A percentile compares a stretch with the other conserved stretches of the same genome.
Conservation (phyloP, 2,888 invertebrate species). For the Drosophila diplacantha region DNA sequence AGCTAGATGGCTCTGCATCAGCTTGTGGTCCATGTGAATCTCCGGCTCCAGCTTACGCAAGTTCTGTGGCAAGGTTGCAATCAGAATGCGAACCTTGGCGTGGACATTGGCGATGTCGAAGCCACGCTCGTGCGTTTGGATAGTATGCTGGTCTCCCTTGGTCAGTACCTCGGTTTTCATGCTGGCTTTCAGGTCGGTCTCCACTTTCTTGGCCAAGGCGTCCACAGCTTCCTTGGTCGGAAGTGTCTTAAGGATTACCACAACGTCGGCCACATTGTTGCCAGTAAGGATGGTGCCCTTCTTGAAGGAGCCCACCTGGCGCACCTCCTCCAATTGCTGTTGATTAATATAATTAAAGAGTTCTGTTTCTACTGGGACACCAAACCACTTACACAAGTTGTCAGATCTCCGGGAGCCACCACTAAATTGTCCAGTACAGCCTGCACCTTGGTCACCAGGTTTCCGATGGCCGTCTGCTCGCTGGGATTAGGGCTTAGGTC, state of each 20-base stretch:
- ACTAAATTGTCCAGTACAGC: constrained; percentile 95
- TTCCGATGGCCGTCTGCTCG: constrained; percentile 94
- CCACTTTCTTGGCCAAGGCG: constrained; percentile 90
- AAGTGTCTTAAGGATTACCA: constrained; percentile 96
- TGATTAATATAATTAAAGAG: constrained; percentile 6
- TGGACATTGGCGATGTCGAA: constrained; percentile 92
- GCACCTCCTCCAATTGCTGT: constrained; percentile 93
- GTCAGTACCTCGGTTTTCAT: constrained; percentile 82
- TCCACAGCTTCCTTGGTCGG: constrained; percentile 97
- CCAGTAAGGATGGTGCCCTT: constrained; percentile 98
- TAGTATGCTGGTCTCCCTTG: constrained; percentile 79
- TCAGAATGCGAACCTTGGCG: constrained; percentile 92
- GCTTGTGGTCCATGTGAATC: constrained; percentile 85
- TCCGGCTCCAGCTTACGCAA: constrained; percentile 95
- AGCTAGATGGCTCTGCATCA: constrained; percentile 92
- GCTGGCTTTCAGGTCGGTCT: constrained; percentile 89
- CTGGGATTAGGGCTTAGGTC: constrained; percentile 94
- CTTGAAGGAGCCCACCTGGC: constrained; percentile 98
- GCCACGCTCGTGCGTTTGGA: constrained; percentile 84
- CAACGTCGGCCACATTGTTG: constrained; percentile 96
- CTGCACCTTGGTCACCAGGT: constrained; percentile 96
- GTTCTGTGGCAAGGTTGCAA: constrained; percentile 96
- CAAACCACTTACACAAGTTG: constrained; percentile 90
- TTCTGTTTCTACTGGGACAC: constrained; percentile 7
- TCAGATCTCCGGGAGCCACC: constrained; percentile 94